Conservation (phyloP, 2,113 vertebrate genomes). For the Cyphomyrus plagiostoma region DNA sequence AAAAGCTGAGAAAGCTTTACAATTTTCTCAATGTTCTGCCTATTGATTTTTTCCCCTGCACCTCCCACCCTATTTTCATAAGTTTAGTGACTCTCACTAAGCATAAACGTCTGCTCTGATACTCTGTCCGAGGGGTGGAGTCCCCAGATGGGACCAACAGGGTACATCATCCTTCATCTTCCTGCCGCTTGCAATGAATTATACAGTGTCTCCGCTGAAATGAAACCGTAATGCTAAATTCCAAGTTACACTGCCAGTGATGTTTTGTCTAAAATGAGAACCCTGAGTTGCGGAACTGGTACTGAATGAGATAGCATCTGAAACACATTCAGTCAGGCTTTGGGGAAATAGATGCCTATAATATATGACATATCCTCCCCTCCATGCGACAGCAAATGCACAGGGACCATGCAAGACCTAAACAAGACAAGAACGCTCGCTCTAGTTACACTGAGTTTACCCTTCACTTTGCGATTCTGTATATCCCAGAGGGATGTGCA, state of each 20-base stretch:
- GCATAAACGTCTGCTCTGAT: background rate
- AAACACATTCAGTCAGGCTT: slow-evolving; percentile 15
- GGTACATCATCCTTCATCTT: background rate
- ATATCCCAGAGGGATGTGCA: background rate
- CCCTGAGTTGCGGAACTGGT: background rate
- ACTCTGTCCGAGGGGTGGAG: background rate
- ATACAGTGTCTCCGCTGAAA: background rate
- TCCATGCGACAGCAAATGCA: slow-evolving; percentile 11
- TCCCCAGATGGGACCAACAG: background rate
- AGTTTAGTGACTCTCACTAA: background rate
- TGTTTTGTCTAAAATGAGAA: background rate
- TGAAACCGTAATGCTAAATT: background rate
- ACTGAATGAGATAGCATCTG: background rate
- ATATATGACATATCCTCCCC: slow-evolving; percentile 22
- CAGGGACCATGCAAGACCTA: slow-evolving; percentile 25
- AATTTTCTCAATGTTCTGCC: background rate
- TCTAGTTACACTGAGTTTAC: background rate
- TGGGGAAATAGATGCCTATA: slow-evolving; percentile 8
- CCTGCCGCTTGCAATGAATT: background rate
- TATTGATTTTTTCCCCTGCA: background rate
- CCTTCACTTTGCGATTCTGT: background rate
- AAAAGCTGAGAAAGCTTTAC: background rate
- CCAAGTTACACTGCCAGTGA: background rate
- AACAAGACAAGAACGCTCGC: slow-evolving; percentile 1
- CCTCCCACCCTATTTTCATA: background rate